phyloP scores from a whole-genome alignment of 2,113 vertebrate species.

The Lagopus muta region DNA sequence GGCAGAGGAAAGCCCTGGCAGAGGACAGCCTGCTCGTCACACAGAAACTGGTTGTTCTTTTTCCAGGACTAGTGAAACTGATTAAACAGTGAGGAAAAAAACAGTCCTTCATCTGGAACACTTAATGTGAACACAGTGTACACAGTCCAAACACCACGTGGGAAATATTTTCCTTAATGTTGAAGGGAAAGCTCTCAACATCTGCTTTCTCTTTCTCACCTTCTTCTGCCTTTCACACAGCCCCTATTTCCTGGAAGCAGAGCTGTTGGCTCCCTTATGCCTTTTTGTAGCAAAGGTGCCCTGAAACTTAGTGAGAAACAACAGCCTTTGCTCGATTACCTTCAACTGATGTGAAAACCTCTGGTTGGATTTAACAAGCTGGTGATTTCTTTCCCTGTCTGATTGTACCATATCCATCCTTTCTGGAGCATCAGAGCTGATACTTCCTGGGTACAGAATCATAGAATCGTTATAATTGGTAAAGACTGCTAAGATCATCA shows the following conservation, averaged over 20 bases:
- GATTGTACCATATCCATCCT: background rate
- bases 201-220: background rate
- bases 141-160: background rate
- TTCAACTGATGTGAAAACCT: background rate
- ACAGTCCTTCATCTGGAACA: background rate
- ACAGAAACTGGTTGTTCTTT: constrained; percentile 2
- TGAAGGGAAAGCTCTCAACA: background rate
- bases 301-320: background rate
- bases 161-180: background rate
- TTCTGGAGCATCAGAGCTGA: background rate
- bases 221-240: background rate
- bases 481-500: too few species aligned
- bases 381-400: background rate
- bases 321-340: background rate
- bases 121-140: background rate
- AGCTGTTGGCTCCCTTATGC: background rate
- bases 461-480: too few species aligned
- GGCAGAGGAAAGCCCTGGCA: background rate
- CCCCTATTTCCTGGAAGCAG: background rate
- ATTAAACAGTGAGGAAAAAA: background rate
- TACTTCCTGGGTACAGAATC: background rate
- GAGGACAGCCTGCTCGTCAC: background rate
- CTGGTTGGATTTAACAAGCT: background rate
- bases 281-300: background rate
- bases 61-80: background rate